A percentile compares a stretch with the other conserved stretches of the same genome.
phyloP scores from a whole-genome alignment of 1,140 invertebrate genomes.

The Aplysia californica region DNA sequence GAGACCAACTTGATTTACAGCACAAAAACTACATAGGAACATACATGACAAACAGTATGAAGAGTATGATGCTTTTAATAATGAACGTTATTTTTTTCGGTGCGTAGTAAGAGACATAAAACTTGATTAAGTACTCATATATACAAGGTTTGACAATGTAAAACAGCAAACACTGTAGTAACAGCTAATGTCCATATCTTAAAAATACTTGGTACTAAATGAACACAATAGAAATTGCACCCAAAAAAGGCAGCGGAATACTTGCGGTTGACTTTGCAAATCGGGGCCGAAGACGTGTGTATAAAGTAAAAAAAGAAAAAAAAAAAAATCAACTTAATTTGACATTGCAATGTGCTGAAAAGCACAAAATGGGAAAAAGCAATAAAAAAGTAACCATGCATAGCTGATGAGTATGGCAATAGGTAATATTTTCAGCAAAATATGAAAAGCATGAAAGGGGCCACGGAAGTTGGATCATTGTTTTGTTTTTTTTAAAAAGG shows the following conservation, averaged over 20 bases:
- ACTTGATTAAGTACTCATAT: neutral
- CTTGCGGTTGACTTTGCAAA: no score
- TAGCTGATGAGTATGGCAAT: neutral
- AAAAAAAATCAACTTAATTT: no score
- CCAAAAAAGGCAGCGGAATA: neutral
- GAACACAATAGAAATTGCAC: neutral
- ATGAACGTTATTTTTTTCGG: conserved; percentile 1
- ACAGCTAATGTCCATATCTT: no score
- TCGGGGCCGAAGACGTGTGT: neutral
- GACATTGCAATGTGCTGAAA: neutral
- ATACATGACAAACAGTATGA: no score
- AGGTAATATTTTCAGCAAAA: neutral
- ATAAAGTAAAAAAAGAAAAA: neutral
- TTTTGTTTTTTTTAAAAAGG: neutral
- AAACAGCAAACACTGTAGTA: neutral
- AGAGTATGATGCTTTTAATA: neutral
- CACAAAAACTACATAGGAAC: no score
- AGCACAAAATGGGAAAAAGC: neutral
- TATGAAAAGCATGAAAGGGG: neutral
- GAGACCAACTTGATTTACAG: no score
- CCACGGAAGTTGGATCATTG: neutral
- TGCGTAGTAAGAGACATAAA: neutral
- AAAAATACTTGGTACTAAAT: neutral
- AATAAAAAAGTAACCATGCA: neutral
- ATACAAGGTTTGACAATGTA: neutral